These are phyloP conservation scores for Eubucco bourcierii DNA, from an alignment of 2,113 vertebrate species.

Conservation along the genomic window DNA sequence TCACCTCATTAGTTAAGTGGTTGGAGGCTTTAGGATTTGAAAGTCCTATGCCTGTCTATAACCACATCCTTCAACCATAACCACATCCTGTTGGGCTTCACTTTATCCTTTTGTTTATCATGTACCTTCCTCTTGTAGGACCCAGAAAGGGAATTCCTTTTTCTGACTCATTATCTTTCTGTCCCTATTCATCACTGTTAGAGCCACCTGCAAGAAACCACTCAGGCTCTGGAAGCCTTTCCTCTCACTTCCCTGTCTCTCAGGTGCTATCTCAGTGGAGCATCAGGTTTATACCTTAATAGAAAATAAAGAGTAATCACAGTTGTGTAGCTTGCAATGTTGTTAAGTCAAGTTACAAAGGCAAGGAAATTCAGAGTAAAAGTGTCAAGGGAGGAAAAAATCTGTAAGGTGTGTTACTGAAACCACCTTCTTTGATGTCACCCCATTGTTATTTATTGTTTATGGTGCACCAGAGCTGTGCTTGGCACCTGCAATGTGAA, in stretches of 20 bases:
- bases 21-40: neutral
- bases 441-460: neutral
- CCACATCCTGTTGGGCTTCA: slow-evolving; percentile 11
- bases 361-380: neutral
- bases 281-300: neutral
- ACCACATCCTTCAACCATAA: neutral
- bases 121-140: neutral
- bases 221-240: neutral
- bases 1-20: neutral
- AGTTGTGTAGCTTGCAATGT: neutral
- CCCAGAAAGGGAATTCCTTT: slow-evolving; percentile 42
- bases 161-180: slow-evolving; percentile 28
- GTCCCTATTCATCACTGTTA: neutral
- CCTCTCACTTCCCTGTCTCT: neutral
- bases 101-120: slow-evolving; percentile 26
- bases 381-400: neutral
- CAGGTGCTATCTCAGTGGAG: neutral
- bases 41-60: neutral
- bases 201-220: neutral
- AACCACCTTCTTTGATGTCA: neutral
- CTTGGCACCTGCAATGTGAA: neutral
- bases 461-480: neutral
- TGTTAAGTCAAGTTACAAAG: neutral
- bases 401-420: neutral
- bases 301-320: neutral